Evolutionary conservation across 2,113 vertebrate species (phyloP).

Genomic region (Aythya baeri): DNA sequence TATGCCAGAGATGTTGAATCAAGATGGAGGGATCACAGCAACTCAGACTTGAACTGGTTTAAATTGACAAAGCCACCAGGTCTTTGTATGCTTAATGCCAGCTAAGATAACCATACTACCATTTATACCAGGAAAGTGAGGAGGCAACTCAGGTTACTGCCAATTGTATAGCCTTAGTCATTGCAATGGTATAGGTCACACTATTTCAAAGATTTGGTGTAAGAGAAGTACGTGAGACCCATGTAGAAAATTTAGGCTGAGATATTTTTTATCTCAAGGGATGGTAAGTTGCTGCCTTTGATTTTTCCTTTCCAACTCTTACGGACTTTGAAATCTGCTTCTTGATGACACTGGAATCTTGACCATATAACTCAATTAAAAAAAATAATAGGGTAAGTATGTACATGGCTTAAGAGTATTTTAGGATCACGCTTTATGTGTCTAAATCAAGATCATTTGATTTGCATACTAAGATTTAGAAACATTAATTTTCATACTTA

Average conservation of each 20-base stretch:
- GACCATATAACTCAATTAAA: not conserved
- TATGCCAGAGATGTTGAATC: not conserved
- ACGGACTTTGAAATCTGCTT: not conserved
- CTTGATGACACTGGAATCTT: not conserved
- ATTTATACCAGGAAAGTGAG: not conserved
- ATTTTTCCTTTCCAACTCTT: not conserved
- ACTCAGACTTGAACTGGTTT: not conserved
- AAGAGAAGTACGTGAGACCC: not conserved
- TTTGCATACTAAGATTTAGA: not conserved
- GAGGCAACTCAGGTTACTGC: not conserved
- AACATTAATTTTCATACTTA: not conserved
- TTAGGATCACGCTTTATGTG: not conserved
- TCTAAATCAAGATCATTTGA: not conserved
- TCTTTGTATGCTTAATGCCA: not conserved
- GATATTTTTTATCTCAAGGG: not conserved
- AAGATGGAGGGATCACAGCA: not conserved
- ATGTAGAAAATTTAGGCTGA: not conserved
- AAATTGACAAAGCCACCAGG: not conserved
- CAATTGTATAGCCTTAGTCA: not conserved
- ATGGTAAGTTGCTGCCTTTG: not conserved
- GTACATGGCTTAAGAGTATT: not conserved
- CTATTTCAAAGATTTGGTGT: not conserved
- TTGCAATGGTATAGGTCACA: not conserved
- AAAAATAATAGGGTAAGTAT: not conserved
- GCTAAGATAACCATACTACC: not conserved